phyloP scores from a whole-genome alignment of 2,797 vertebrate genomes.

The Distichodus sexfasciatus region DNA sequence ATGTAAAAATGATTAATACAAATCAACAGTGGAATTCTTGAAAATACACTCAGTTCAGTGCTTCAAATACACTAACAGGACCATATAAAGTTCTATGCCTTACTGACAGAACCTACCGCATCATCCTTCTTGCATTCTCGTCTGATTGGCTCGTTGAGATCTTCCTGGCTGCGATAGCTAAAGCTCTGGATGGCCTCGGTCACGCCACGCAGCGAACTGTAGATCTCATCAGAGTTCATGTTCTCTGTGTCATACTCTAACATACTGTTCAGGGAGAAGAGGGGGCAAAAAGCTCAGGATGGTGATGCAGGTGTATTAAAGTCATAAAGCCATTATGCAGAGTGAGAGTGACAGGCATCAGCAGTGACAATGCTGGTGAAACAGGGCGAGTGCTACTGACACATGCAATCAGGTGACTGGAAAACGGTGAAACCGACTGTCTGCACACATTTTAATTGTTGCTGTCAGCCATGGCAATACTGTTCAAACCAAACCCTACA shows the following conservation, averaged over 20 bases:
- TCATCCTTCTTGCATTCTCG: conserved; percentile 93
- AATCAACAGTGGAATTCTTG: not conserved
- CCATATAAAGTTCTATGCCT: no score
- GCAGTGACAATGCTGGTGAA: not conserved
- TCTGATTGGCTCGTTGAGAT: conserved; percentile 90
- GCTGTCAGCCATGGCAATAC: no score
- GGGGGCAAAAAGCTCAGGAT: not conserved
- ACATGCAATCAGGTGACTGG: not conserved
- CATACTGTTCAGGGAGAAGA: conserved; percentile 74
- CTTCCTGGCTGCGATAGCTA: conserved; percentile 96
- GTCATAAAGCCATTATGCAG: not conserved
- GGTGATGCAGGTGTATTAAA: not conserved
- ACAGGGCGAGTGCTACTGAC: not conserved
- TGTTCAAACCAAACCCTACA: no score
- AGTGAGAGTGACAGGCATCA: not conserved
- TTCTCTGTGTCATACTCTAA: conserved; percentile 98
- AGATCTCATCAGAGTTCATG: conserved; percentile 98
- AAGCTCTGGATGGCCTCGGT: conserved; percentile 97
- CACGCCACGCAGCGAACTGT: conserved; percentile 96
- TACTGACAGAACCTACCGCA: conserved; percentile 78
- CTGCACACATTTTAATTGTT: no score
- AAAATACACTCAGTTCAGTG: not conserved
- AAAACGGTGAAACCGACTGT: no score
- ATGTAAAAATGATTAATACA: not conserved
- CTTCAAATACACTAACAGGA: no score